Evolutionary conservation across 2,888 invertebrate genomes (phyloP).

Genomic region (Psylliodes chrysocephalus): DNA sequence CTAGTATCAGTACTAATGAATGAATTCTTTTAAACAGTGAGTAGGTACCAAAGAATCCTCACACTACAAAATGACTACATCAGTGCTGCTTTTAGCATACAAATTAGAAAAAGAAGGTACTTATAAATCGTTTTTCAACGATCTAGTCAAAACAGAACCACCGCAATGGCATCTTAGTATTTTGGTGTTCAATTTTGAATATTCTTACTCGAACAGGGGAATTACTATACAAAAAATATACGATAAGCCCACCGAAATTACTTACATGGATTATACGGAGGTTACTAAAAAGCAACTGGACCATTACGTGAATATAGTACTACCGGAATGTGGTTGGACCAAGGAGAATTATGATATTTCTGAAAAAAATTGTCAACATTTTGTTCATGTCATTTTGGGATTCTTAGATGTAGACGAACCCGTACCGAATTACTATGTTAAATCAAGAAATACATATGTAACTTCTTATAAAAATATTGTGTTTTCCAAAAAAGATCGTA

Average conservation of each 20-base stretch:
- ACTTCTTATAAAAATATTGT: not conserved
- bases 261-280: constrained; percentile 18
- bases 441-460: not conserved
- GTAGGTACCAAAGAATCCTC: too few species aligned
- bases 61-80: constrained; percentile 10
- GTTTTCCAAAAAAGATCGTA: not conserved
- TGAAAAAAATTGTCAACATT: constrained; percentile 16
- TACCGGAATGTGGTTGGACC: constrained; percentile 14
- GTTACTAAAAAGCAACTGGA: constrained; percentile 13
- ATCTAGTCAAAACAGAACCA: not conserved
- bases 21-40: not conserved
- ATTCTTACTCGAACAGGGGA: constrained; percentile 9
- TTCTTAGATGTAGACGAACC: constrained; percentile 20
- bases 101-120: constrained; percentile 1
- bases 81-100: constrained; percentile 17
- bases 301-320: constrained; percentile 8
- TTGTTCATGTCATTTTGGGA: constrained; percentile 5
- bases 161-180: constrained; percentile 14
- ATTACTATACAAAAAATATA: constrained; percentile 7
- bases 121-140: constrained; percentile 8
- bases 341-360: constrained; percentile 5
- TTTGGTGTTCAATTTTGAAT: constrained; percentile 14
- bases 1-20: not conserved
- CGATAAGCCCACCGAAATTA: constrained; percentile 9
- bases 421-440: constrained; percentile 1